Conservation (phyloP, 2,113 vertebrate genomes). For the western clawed frog (Xenopus tropicalis) region DNA sequence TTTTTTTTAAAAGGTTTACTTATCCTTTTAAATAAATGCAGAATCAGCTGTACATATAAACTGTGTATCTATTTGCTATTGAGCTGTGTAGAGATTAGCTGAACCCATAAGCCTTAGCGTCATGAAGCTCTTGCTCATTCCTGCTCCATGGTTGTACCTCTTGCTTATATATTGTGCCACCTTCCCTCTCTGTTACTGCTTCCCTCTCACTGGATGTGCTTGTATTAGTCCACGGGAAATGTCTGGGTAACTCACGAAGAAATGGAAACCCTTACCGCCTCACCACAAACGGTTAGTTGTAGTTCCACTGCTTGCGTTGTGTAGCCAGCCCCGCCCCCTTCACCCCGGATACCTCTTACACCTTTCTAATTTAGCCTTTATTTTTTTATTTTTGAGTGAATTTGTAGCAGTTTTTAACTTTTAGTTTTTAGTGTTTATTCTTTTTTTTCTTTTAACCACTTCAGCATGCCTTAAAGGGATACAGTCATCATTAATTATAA, state of each 20-base stretch:
- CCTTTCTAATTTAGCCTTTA: neutral
- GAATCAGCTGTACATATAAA: too few species aligned
- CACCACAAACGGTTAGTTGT: slow-evolving; percentile 93
- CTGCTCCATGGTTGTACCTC: slow-evolving; percentile 55
- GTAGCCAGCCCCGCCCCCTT: slow-evolving; percentile 38
- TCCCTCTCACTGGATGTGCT: slow-evolving; percentile 72
- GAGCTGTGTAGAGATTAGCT: too few species aligned
- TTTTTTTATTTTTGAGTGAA: slow-evolving; percentile 19
- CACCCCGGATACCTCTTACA: neutral
- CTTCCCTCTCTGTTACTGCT: slow-evolving; percentile 69
- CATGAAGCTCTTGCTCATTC: slow-evolving; percentile 52
- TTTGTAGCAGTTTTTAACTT: slow-evolving; percentile 18
- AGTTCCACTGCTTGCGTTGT: slow-evolving; percentile 46
- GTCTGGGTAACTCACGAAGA: slow-evolving; percentile 99
- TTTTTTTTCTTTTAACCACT: neutral
- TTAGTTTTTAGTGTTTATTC: neutral
- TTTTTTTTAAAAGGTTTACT: too few species aligned
- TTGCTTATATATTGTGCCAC: slow-evolving; percentile 71
- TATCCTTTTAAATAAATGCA: too few species aligned
- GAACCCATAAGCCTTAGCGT: too few species aligned
- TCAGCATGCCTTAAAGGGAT: neutral
- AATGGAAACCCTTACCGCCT: slow-evolving; percentile 94
- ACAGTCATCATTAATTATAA: too few species aligned
- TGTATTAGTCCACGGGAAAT: slow-evolving; percentile 93
- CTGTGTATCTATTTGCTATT: too few species aligned